Evolutionary conservation across 2,797 vertebrate genomes (phyloP), one percentile per base, ranked within the genome.

Genomic region (Centropyge bicolor): DNA sequence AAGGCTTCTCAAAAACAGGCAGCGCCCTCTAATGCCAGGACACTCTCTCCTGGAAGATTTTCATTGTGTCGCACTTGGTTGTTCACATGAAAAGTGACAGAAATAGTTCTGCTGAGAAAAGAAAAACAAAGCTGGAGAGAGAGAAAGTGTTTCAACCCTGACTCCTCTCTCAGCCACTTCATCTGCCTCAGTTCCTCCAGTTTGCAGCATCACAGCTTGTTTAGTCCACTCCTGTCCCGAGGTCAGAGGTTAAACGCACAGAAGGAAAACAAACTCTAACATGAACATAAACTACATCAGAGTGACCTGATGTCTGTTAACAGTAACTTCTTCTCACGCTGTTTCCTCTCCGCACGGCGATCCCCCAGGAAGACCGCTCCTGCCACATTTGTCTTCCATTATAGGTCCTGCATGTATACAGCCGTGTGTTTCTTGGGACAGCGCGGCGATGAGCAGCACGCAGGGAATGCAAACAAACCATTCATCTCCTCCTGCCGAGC

Each of bases 391-490:
- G 77, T 90, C 83, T 86, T 77, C 77, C 69, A 40, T 86, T 81
- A 75, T 72, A 68, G 72, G 77, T 76, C 70, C 71, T 72, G 66
- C 45, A 75, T 82, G 63, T 80, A 78, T 74, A 74, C 88, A 73
- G 65, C 63, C 41, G 60, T 6, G 71, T 66, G 85, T 76, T 80
- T 43, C 73, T 78, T 9, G 70, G 79, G 82, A 89, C 83, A 69
- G 74, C 49, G 8, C 59, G 4, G 24, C 64, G 57, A 81, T 78
- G 84, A 91, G 62, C 71, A 75, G 63, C 83, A 41, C 0, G 61
- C 74, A 24, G 76, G 69, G 68, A 92, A 86, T 64, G 71, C 83
- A 88, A 93, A 91, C 81, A 92, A 83, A 87, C 80, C 87, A 86
- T 91, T 83, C 70, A 88, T 91, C 87, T 86, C 66, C 40, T 75